These are phyloP conservation scores for Maniola hyperantus DNA, from an alignment of 2,888 invertebrate species.

Conservation along the genomic window DNA sequence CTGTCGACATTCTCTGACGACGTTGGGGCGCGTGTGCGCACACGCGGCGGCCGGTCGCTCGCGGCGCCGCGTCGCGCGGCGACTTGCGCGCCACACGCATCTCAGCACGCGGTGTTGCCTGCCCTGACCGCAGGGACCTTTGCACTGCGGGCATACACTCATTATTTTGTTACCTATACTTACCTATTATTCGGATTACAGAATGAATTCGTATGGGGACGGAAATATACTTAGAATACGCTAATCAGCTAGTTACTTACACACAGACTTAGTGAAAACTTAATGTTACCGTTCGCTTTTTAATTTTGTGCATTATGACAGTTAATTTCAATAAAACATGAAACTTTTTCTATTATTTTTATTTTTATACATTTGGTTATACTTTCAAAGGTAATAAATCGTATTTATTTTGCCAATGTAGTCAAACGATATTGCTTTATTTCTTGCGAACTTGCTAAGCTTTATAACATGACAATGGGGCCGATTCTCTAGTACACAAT, in stretches of 20 bases:
- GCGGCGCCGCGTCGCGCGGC: constrained; percentile 76
- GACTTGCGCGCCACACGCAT: constrained; percentile 93
- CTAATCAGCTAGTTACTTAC: no score
- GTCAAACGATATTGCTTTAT: not conserved
- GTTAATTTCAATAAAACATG: no score
- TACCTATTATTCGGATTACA: no score
- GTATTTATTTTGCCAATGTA: not conserved
- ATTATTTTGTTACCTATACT: not conserved
- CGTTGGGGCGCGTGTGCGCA: constrained; percentile 88
- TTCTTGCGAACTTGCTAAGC: constrained; percentile 8
- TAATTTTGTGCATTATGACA: no score
- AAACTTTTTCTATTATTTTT: no score
- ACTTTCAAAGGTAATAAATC: not conserved
- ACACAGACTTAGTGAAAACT: no score
- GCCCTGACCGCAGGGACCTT: constrained; percentile 91
- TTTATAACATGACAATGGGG: constrained; percentile 1
- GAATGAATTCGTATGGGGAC: no score
- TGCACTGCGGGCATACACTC: constrained; percentile 84
- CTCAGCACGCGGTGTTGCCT: constrained; percentile 94
- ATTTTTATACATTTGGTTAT: no score
- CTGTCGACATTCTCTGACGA: constrained; percentile 66
- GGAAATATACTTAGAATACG: no score
- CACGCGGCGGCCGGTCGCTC: constrained; percentile 94
- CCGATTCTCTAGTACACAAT: no score
- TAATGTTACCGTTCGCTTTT: no score